Evolutionary conservation across 2,888 invertebrate species (phyloP).

Genomic region (Aporophyla lueneburgensis): DNA sequence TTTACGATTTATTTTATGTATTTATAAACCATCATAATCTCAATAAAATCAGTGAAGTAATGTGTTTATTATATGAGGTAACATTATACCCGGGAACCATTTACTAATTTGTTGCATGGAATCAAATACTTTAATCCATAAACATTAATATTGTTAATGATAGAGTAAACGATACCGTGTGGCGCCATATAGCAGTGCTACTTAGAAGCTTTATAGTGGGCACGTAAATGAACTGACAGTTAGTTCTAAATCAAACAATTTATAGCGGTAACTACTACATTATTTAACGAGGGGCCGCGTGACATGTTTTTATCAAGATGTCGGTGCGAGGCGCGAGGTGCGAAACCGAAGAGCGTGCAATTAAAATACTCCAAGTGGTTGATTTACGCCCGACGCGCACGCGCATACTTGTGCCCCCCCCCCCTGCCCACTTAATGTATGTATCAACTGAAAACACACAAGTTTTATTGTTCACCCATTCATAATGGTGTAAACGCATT

Average conservation of each 20-base stretch:
- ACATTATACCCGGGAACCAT: constrained; percentile 19
- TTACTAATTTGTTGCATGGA: constrained; percentile 41
- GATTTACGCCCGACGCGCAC: constrained; percentile 72
- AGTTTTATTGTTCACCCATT: constrained; percentile 71
- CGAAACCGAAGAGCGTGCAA: constrained; percentile 77
- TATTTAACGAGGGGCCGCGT: constrained; percentile 75
- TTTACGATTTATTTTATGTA: constrained; percentile 22
- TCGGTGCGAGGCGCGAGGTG: constrained; percentile 76
- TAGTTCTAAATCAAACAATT: constrained; percentile 74
- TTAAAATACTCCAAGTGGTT: constrained; percentile 76
- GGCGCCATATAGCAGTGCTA: constrained; percentile 50
- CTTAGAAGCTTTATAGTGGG: constrained; percentile 53
- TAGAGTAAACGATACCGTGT: constrained; percentile 53
- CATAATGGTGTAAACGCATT: constrained; percentile 71
- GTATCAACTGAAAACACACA: constrained; percentile 61
- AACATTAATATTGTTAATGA: constrained; percentile 55
- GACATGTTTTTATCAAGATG: constrained; percentile 77
- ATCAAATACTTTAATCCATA: constrained; percentile 55
- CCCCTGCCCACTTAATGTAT: constrained; percentile 30
- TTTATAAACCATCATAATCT: constrained; percentile 23
- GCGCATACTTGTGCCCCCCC: constrained; percentile 39
- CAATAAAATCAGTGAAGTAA: constrained; percentile 19
- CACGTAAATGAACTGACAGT: constrained; percentile 65
- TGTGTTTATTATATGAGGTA: constrained; percentile 25
- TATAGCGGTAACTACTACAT: constrained; percentile 73